Evolutionary conservation across 2,113 vertebrate genomes (phyloP).

Genomic region (Pithys albifrons): DNA sequence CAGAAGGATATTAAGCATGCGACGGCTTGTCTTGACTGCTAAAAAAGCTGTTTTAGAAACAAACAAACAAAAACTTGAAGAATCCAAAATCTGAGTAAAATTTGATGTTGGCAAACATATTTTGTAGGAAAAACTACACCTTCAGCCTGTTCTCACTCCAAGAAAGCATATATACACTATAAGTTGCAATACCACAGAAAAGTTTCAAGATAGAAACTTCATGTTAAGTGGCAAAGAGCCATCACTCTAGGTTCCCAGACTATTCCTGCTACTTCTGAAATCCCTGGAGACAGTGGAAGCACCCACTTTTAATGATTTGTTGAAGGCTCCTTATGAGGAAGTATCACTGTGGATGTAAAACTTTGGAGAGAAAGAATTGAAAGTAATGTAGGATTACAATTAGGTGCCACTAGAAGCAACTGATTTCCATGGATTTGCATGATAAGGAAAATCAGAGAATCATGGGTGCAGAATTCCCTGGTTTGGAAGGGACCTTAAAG

Average conservation of each 20-base stretch:
- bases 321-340: neutral
- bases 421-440: neutral
- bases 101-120: neutral
- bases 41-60: neutral
- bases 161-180: neutral
- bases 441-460: neutral
- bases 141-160: neutral
- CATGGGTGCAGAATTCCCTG: neutral
- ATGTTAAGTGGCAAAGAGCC: neutral
- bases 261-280: rapidly evolving
- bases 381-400: neutral
- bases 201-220: neutral
- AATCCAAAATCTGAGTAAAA: neutral
- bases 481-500: neutral
- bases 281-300: neutral
- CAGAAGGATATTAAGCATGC: neutral
- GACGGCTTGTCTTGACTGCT: neutral
- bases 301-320: neutral
- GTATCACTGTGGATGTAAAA: neutral
- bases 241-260: neutral
- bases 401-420: neutral
- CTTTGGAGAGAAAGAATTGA: neutral
- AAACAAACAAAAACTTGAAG: neutral
- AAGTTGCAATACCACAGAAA: neutral
- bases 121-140: neutral